phyloP scores from a whole-genome alignment of 2,113 vertebrate genomes.

The Dendrocopos noguchii region DNA sequence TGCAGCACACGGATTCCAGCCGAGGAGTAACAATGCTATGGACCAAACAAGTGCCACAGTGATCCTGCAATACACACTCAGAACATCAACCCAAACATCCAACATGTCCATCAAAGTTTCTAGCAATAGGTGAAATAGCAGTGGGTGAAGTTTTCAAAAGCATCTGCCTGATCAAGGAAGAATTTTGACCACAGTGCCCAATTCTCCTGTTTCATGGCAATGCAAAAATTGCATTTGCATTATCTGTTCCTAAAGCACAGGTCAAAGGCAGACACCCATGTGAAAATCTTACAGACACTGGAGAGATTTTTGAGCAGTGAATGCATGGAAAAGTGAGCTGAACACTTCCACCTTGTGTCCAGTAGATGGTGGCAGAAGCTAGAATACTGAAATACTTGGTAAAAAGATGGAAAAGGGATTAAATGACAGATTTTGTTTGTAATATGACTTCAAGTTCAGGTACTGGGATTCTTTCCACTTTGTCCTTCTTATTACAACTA shows the following conservation, averaged over 20 bases:
- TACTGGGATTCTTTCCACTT: neutral
- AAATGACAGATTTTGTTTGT: conserved; percentile 19
- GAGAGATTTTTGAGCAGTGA: neutral
- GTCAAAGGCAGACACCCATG: neutral
- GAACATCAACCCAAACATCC: neutral
- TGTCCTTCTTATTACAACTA: neutral
- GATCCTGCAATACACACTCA: neutral
- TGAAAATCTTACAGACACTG: neutral
- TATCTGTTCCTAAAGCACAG: neutral
- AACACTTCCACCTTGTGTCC: neutral
- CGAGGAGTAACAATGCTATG: neutral
- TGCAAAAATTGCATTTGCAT: neutral
- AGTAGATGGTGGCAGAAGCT: conserved; percentile 74
- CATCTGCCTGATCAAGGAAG: neutral
- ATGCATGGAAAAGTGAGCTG: neutral
- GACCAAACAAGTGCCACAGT: rapidly evolving
- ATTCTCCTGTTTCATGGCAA: neutral
- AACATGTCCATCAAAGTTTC: neutral
- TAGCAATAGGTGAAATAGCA: neutral
- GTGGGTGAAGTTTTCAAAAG: neutral
- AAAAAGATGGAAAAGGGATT: neutral
- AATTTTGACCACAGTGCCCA: neutral
- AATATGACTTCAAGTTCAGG: neutral
- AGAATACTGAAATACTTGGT: neutral
- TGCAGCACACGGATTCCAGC: neutral